A percentile compares a stretch with the other conserved stretches of the same genome.
Evolutionary conservation across 2,797 vertebrate genomes (phyloP).

Genomic region (Moxostoma hubbsi): DNA sequence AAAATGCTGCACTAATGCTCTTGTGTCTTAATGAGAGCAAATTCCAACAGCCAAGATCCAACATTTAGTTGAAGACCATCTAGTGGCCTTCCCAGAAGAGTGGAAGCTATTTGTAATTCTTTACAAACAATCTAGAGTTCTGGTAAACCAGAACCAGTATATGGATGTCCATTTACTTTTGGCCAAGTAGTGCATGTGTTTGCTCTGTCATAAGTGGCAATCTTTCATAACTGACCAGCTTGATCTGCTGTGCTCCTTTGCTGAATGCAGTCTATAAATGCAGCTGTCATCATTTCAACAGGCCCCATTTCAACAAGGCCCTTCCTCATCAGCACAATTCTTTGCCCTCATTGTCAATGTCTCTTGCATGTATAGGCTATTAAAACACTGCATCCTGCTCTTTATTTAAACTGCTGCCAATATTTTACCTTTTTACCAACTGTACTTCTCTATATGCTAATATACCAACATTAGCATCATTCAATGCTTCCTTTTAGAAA

Average conservation of each 20-base stretch:
- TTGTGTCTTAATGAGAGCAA: too few relatives aligned
- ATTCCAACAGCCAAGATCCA: too few relatives aligned
- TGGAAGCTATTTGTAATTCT: too few relatives aligned
- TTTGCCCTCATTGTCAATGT: neutral
- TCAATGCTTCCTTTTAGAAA: neutral
- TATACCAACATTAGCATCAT: neutral
- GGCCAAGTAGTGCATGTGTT: neutral
- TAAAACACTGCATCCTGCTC: neutral
- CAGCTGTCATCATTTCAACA: neutral
- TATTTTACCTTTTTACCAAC: neutral
- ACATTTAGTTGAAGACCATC: too few relatives aligned
- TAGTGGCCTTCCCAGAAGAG: too few relatives aligned
- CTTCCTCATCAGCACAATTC: neutral
- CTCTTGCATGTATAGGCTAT: neutral
- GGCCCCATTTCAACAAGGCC: conserved; percentile 6
- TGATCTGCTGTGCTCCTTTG: neutral
- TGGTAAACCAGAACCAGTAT: too few relatives aligned
- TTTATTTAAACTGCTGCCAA: neutral
- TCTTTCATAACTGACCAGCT: conserved; percentile 10
- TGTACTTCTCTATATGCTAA: neutral
- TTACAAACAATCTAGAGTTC: too few relatives aligned
- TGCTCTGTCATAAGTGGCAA: neutral
- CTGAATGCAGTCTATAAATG: neutral
- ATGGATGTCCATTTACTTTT: too few relatives aligned
- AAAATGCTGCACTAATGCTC: too few relatives aligned